Base-by-base conservation (phyloP, 2,888 invertebrate genomes). In the Apomyelois bistriatella region DNA sequence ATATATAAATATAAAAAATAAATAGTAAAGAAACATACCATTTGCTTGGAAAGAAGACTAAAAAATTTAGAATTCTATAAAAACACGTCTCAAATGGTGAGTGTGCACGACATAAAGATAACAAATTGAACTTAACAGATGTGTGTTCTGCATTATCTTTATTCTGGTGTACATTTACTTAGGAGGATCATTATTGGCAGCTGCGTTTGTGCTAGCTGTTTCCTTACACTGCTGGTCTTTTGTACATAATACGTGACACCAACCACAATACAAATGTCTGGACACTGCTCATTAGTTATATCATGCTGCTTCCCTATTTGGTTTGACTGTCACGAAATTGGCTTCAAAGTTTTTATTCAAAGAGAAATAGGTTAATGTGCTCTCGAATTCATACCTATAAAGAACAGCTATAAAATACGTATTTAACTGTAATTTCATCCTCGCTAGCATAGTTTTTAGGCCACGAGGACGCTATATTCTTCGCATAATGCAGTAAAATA, bases 101-200 rank as follows among this genome's bases (percentile, higher is more conserved):
- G 22, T 3, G 22, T n/a, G n/a, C n/a, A n/a, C 22, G 5, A 32
- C 32, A 3, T 10, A 8, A 7, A 10, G 32, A 32, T 10, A 32
- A 9, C 32, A 28, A 5, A 28, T 5, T 32, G 10, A 32, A 32
- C 4, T 32, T 7, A 4, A 32, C 8, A 16, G 1, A 13, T 38
- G 37, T 7, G 15, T 7, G 16, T 40, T 40, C 40, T 15, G 16
- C 10, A 40, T 16, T 9, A 8, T 40, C 40, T 1, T 10, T 40
- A 16, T 6, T 15, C 3, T 40, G 40, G 16, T 16, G 6, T 3
- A 32, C 30, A 30, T 46, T 46, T 35, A 40, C 30, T 40, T 50
- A 32, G 38, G 22, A 13, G 22, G 63, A 56, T 61, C 63, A 68
- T 73, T 72, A 70, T 70, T 60, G 57, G 55, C 73, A 72, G 64